Base-by-base conservation (phyloP, 2,888 invertebrate genomes). In the Trichacis sp. region DNA sequence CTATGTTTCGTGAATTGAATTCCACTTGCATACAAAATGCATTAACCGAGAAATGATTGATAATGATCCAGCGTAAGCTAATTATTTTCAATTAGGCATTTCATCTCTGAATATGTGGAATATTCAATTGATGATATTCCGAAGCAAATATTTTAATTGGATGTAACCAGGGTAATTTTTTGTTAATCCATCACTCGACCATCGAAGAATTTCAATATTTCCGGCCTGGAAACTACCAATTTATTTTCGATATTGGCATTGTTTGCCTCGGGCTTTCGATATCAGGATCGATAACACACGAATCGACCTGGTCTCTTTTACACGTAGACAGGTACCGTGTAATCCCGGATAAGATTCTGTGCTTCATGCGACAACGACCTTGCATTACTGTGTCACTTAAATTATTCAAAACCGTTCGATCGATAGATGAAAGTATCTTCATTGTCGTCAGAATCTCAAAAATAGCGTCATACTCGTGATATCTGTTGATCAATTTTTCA, bases 361-460 rank as follows among this genome's bases (percentile, higher is more conserved):
- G 30, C 38, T 19, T 17, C 29, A 52, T 30, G 38, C 40, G 14
- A 5, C 17, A 30, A 20, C 40, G 36, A 33, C 36, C 38, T 55
- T 29, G 50, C 42, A 54, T 49, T 49, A 50, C 36, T 6, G 29
- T 33, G 24, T 42, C 49, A 9, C 40, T 18, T 40, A 46, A 55
- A 55, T 61, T 61, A 61, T 55, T 55, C 51, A 62, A 60, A 49
- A 50, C 33, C 29, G 15, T 9, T 38, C 30, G 40, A 36, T 20
- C 14, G 17, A 24, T 11, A 3, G 19, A 18, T 12, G 3, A 29
- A 33, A 8, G 4, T 20, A 14, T 40, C 40, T 47, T 18, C 52
- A 18, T 1, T 15, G 19, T 40, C 36, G n/a, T 52, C 17, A 47
- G 12, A 30, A 19, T 48, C 18, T 42, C 42, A 17, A 14, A 42